Evolutionary conservation across 2,113 vertebrate genomes (phyloP), one percentile per base, ranked within the genome.

Genomic region (Morone saxatilis): DNA sequence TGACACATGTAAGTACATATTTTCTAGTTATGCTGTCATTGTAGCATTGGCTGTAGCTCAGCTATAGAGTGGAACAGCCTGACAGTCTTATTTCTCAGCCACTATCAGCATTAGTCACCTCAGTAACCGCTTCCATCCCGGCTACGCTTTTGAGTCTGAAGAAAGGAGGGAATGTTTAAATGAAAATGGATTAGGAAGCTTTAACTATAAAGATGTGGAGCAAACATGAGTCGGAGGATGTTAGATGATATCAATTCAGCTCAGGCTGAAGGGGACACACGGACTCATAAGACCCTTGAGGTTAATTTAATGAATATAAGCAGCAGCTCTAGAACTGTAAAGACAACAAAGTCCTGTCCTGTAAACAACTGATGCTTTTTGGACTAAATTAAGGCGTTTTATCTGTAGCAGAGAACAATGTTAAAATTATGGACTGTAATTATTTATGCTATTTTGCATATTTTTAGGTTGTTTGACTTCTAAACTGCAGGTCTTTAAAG

Each of bases 1-100:
- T 65, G 78, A 87, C 36, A 10, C 70, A 25, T 51, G 45, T 48
- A 51, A 67, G 48, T 2, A 50, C 19, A 80, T 63, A 43, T 48
- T 76, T 51, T 67, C 4, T 62, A 41, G 70, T 72, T 80, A 69
- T 2, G 43, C 74, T 38, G 68, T 72, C 43, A 71, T 1, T 31
- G 41, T 36, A 40, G 63, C 19, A 53, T 67, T 59, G 54, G 40
- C 62, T 57, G 60, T 1, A 57, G 62, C 14, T 72, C 45, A 43
- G 71, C 54, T 45, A 13, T 1, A 51, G 41, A 50, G 43, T 16
- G 22, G 12, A 70, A 67, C 1, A 20, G 51, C 25, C 7, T 1
- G 43, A 25, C 3, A 19, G 47, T 40, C 12, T 19, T 43, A 47
- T 65, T 75, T 71, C 48, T 6, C 13, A 0, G 45, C 47, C 4